Conservation (phyloP, 2,888 invertebrate species). For the Bembecia ichneumoniformis region DNA sequence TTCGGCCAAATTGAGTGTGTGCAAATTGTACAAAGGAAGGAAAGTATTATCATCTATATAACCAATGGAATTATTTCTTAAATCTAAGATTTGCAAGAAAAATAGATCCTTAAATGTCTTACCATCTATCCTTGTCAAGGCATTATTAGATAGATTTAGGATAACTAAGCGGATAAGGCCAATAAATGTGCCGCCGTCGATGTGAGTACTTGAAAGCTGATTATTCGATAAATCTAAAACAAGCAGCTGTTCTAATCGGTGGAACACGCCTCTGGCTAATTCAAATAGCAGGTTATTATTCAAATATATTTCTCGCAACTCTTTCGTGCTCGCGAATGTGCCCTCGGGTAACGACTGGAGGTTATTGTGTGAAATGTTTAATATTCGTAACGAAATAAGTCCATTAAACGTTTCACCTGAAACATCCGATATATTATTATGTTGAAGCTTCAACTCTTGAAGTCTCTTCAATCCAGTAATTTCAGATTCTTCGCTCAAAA, state of each 20-base stretch:
- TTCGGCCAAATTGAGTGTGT: conserved; percentile 90
- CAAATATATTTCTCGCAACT: conserved; percentile 86
- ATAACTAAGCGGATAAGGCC: conserved; percentile 89
- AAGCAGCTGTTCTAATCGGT: conserved; percentile 86
- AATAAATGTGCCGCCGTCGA: conserved; percentile 88
- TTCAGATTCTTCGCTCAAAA: conserved; percentile 81
- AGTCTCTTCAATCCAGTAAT: conserved; percentile 82
- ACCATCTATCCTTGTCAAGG: conserved; percentile 85
- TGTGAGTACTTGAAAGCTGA: conserved; percentile 86
- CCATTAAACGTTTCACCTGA: conserved; percentile 85
- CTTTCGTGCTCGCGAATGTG: conserved; percentile 85
- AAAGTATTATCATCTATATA: conserved; percentile 91
- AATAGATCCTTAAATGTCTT: conserved; percentile 90
- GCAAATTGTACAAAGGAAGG: conserved; percentile 88
- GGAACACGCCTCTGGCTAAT: conserved; percentile 86
- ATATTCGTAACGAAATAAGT: conserved; percentile 81
- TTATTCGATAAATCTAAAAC: conserved; percentile 90
- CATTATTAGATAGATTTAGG: conserved; percentile 88
- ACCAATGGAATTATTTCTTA: conserved; percentile 89
- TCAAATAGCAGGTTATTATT: conserved; percentile 90
- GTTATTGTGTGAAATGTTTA: conserved; percentile 90
- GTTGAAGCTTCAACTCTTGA: conserved; percentile 83
- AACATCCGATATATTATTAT: conserved; percentile 86
- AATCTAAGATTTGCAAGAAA: conserved; percentile 87
- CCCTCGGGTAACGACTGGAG: conserved; percentile 86